Base-by-base conservation (phyloP, 2,797 vertebrate genomes). In the Lacerta bilineata region DNA sequence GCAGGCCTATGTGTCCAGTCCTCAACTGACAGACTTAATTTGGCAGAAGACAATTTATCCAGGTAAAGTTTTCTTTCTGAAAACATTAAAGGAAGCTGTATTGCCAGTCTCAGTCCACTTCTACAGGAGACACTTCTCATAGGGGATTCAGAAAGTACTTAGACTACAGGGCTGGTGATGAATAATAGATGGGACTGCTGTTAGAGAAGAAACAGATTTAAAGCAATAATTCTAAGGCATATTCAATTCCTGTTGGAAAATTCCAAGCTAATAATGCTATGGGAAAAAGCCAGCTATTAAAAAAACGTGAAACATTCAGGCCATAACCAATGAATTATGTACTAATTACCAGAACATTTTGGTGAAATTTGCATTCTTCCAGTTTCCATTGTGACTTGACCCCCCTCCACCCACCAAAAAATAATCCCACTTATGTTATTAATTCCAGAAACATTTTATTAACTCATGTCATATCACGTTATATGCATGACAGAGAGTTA, bases 11-110 rank as follows among this genome's bases (percentile, higher is more conserved):
- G 80, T 36, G n/a, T 82, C 23, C 59, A 87, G 80, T 64, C 41
- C 76, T 86, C 86, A 82, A 55, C 75, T 83, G 74, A 83, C 88
- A 89, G 88, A 76, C 43, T 81, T 85, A 89, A 89, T 86, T 81
- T 81, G 84, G 83, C 69, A 81, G 72, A 86, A 85, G n/a, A 80
- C 61, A 66, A 68, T 85, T 68, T 81, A 81, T 68, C 76, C 64
- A 64, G 36, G 50, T 64, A 79, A 79, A 84, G 29, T 84, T 81
- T 88, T 89, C 55, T 75, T 75, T 76, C n/a, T 50, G 69, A 66
- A 81, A 89, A 64, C 59, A 36, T 41, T 87, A 80, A n/a, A 55
- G 76, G 36, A 83, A 85, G 17, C 46, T 71, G 18, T 9, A 11
- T 55, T 61, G 66, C 8, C 17, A 78, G 3, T 81, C 46, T 85